Evolutionary conservation across 1,140 invertebrate genomes (phyloP).

Genomic region (Danaus melanippus): DNA sequence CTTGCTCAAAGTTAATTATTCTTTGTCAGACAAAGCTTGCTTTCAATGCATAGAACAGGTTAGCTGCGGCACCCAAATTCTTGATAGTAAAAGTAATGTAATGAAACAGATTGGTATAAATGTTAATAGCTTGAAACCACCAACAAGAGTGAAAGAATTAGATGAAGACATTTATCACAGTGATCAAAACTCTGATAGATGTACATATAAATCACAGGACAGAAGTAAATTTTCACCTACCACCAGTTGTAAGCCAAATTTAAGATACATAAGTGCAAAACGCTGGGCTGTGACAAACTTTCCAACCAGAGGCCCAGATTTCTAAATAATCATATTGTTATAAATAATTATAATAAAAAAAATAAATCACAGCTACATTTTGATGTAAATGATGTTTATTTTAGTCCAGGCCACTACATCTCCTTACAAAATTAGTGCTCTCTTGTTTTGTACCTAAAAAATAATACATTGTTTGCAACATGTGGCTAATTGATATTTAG

Average conservation of each 20-base stretch:
- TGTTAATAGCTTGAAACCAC: too few species aligned
- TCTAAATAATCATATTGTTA: slow-evolving; percentile 24
- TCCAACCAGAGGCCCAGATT: slow-evolving; percentile 45
- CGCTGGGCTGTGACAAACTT: slow-evolving; percentile 43
- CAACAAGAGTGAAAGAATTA: too few species aligned
- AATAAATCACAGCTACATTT: background rate
- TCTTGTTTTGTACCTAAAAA: slow-evolving; percentile 51
- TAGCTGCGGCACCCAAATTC: slow-evolving; percentile 38
- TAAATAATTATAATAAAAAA: too few species aligned
- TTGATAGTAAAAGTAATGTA: slow-evolving; percentile 12
- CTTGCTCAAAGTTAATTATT: slow-evolving; percentile 18
- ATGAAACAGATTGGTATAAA: too few species aligned
- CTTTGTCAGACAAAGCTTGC: slow-evolving; percentile 37
- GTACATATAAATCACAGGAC: background rate
- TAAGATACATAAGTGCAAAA: slow-evolving; percentile 19
- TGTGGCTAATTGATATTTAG: slow-evolving; percentile 8
- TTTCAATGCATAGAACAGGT: slow-evolving; percentile 30
- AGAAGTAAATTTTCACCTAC: background rate
- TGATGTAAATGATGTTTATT: slow-evolving; percentile 31
- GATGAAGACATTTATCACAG: too few species aligned
- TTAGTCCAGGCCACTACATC: slow-evolving; percentile 41
- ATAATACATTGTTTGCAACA: slow-evolving; percentile 36
- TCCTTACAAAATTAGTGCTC: slow-evolving; percentile 43
- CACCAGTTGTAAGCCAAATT: slow-evolving; percentile 1
- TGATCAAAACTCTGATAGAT: too few species aligned